Percentiles rank a stretch among this genome's conserved stretches.
Conservation (phyloP, 2,888 invertebrate species). For the Pachydiplax longipennis region DNA sequence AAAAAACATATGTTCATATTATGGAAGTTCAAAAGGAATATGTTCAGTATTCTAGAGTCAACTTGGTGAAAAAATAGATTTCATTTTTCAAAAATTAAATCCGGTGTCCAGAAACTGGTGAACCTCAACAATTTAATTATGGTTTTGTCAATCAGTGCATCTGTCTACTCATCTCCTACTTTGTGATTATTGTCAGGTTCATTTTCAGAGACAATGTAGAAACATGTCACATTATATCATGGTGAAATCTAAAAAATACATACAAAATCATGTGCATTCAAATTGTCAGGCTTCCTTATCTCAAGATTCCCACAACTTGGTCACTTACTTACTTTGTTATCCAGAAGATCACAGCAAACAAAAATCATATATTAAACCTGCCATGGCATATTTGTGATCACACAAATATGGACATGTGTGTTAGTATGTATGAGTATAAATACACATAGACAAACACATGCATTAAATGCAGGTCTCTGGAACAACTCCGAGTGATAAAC, state of each 20-base stretch:
- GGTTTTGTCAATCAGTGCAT: background rate
- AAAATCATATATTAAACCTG: no score
- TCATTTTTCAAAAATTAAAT: background rate
- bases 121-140: background rate
- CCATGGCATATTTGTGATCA: no score
- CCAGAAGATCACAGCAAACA: no score
- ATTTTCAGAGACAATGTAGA: constrained; percentile 44
- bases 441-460: background rate
- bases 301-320: no score
- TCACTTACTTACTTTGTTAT: no score
- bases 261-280: no score
- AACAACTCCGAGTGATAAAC: background rate
- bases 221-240: constrained; percentile 4
- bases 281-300: no score
- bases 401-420: no score
- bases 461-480: background rate
- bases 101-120: background rate
- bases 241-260: background rate
- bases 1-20: background rate
- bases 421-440: no score
- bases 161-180: constrained; percentile 34
- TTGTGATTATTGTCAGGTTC: constrained; percentile 33
- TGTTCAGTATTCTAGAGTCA: background rate
- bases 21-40: background rate
- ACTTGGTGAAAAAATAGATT: background rate